Conservation (phyloP, 2,797 vertebrate genomes). For the Chaetophractus vellerosus region DNA sequence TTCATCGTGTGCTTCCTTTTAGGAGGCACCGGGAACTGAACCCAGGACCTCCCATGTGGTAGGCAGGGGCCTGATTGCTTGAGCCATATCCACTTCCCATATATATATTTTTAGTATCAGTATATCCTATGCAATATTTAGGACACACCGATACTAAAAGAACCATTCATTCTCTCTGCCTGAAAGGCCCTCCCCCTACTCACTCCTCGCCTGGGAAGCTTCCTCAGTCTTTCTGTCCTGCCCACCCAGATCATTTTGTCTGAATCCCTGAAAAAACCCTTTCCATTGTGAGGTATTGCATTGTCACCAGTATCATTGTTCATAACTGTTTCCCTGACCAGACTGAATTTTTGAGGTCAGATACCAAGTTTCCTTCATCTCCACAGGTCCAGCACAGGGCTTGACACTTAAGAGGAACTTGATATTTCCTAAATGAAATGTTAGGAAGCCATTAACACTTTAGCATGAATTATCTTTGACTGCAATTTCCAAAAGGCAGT, state of each 20-base stretch:
- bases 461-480: not conserved
- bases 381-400: not conserved
- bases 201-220: not conserved
- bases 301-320: not conserved
- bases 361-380: not conserved
- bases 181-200: not conserved
- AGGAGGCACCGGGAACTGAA: no score
- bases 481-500: constrained; percentile 22
- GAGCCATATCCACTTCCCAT: no score
- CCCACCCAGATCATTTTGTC: not conserved
- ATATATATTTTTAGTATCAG: not conserved
- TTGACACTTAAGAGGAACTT: not conserved
- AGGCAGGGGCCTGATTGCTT: no score
- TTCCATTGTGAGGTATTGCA: not conserved
- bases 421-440: not conserved
- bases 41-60: no score
- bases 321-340: not conserved
- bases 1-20: no score
- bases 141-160: not conserved
- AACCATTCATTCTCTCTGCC: not conserved
- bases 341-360: not conserved
- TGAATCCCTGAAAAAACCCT: not conserved
- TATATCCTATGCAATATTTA: not conserved
- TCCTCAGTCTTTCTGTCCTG: not conserved
- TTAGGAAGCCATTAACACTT: constrained; percentile 4